Evolutionary conservation across 2,797 vertebrate genomes (phyloP), one percentile per base, ranked within the genome.

Genomic region (Acanthiza pusilla): DNA sequence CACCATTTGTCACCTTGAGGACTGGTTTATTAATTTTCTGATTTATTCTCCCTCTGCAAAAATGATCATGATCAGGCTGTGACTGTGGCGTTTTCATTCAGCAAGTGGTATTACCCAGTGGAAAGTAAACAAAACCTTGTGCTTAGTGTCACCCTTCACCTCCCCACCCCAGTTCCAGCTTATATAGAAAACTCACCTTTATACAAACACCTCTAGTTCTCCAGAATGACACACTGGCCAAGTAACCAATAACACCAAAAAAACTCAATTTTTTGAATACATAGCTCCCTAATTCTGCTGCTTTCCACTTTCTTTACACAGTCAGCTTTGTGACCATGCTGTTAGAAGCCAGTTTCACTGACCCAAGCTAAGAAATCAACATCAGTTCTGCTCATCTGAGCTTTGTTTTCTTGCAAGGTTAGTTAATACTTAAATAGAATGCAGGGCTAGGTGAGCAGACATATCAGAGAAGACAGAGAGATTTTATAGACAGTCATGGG

Each of bases 401-500:
- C 26, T 79, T 89, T 61, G 20, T 38, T 83, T 85, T 74, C 58
- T 57, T 63, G 40, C 16, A 57, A 61, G 38, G 32, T 61, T 83
- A 61, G 21, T 71, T 88, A 61, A 63, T 9, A 9, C n/a, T 53
- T 80, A 66, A 50, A 40, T 18, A 66, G 15, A 26, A 23, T 34
- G 34, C n/a, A 55, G 53, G 29, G 51, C 53, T 48, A 76, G 32
- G 36, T 47, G n/a, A 79, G 53, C 16, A 83, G 68, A 60, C 16
- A 34, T 36, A 55, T 3, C 0, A 0, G 67, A 76, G 40, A 79
- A 43, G 15, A 79, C 16, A 50, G n/a, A 75, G 36, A 27, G 30
- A 43, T 71, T 71, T 86, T 70, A 66, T 2, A 54, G 34, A 38
- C 4, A 34, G 42, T 10, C 9, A 13, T 34, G 50, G 42, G 36